These are phyloP conservation scores for Lycophotia porphyrea DNA, from an alignment of 2,888 invertebrate species.

Conservation along the genomic window DNA sequence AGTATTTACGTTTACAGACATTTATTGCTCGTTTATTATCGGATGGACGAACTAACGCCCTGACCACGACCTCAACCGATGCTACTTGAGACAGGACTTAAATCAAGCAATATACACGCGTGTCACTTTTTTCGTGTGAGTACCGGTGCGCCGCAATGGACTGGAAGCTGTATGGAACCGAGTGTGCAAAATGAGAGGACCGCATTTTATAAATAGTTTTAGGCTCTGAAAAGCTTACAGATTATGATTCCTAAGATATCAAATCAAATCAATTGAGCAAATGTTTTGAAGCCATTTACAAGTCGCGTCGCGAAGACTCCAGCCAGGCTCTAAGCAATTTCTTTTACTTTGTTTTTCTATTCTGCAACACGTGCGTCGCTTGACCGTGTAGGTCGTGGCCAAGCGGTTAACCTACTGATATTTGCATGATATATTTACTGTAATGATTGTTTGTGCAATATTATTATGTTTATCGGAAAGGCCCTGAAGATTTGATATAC, in stretches of 20 bases:
- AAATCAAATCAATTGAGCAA: background rate
- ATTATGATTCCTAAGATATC: background rate
- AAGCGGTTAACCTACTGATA: conserved; percentile 35
- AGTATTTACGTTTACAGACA: conserved; percentile 53
- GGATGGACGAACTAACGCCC: conserved; percentile 7
- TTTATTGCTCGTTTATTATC: conserved; percentile 51
- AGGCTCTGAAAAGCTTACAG: background rate
- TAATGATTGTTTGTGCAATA: conserved; percentile 41
- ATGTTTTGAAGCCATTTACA: background rate
- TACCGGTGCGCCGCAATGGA: background rate
- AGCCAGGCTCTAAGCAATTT: background rate
- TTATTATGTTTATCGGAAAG: conserved; percentile 29
- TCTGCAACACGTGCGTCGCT: background rate
- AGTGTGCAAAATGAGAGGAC: background rate
- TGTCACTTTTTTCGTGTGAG: background rate
- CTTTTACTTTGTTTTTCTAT: background rate
- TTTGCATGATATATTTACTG: conserved; percentile 56
- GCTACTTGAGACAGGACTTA: background rate
- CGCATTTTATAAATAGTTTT: background rate
- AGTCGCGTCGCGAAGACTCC: background rate
- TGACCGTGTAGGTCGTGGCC: background rate
- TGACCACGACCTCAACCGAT: background rate
- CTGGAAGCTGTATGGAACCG: background rate
- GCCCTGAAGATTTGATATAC: conserved; percentile 25
- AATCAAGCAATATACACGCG: background rate